These are phyloP conservation scores for Cladorhizidae sp. DNA, from an alignment of 37 sponge, comb jelly and placozoan species.

Conservation along the genomic window DNA sequence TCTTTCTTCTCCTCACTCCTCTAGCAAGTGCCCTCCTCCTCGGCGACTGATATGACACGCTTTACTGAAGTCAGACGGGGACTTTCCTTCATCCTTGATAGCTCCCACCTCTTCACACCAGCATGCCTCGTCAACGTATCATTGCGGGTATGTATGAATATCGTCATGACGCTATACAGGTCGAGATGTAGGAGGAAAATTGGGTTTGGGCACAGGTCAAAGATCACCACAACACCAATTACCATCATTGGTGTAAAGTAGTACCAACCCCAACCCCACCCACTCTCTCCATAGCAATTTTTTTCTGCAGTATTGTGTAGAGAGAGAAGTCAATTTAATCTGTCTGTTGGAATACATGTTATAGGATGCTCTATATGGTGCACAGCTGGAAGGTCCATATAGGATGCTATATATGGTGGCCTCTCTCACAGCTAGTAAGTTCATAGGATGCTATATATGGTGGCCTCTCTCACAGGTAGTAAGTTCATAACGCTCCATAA, in stretches of 20 bases:
- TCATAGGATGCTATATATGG: no score
- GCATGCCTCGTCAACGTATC: conserved; percentile 28
- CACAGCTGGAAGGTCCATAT: no score
- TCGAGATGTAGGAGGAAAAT: no score
- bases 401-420: no score
- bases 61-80: conserved; percentile 35
- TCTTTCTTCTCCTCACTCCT: neutral
- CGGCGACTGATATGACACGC: neutral
- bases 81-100: conserved; percentile 45
- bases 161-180: neutral
- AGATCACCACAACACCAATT: neutral
- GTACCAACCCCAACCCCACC: neutral
- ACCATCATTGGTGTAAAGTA: neutral
- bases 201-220: no score
- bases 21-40: neutral
- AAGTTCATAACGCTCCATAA: no score
- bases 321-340: no score
- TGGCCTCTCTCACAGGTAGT: no score
- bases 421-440: no score
- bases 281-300: neutral
- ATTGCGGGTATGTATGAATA: neutral
- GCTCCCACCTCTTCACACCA: conserved; percentile 47
- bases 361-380: no score
- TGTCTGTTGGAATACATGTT: no score
- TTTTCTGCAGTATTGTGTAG: no score